Percentiles rank a stretch among this genome's conserved stretches.
These are phyloP conservation scores for Megaceryle torquata DNA, from an alignment of 2,113 vertebrate species.

Conservation along the genomic window DNA sequence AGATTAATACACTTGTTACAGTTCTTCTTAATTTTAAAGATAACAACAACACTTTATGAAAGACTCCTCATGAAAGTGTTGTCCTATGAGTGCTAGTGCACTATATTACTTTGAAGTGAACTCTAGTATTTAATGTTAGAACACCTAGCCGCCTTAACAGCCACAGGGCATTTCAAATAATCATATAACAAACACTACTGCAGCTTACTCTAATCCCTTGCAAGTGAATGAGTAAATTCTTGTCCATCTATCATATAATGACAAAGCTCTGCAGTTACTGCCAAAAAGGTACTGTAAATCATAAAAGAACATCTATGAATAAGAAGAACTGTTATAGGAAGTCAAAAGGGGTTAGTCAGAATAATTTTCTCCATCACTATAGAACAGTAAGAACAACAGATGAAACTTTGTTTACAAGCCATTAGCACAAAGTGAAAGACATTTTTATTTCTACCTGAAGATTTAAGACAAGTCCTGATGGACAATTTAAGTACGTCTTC, in stretches of 20 bases:
- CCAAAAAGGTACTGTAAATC: conserved; percentile 37
- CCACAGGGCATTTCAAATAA: conserved; percentile 58
- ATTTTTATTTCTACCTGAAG: not conserved
- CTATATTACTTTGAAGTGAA: conserved; percentile 9
- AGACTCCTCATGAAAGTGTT: not conserved
- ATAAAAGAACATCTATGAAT: not conserved
- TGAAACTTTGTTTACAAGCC: not conserved
- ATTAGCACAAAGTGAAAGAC: not conserved
- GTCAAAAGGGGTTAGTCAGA: not conserved
- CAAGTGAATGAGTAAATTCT: conserved; percentile 51
- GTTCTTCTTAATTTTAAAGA: not conserved
- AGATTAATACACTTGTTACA: not conserved
- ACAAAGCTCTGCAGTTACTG: not conserved
- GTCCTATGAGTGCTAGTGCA: not conserved
- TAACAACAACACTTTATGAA: not conserved
- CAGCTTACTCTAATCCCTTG: conserved; percentile 59
- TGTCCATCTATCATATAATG: conserved; percentile 32
- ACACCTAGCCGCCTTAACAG: conserved; percentile 51
- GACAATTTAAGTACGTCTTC: not conserved
- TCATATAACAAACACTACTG: conserved; percentile 58
- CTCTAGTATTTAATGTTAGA: conserved; percentile 42
- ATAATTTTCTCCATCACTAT: not conserved
- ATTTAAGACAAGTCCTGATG: not conserved
- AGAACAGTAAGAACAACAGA: not conserved
- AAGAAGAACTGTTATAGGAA: not conserved